phyloP scores from a whole-genome alignment of 2,888 invertebrate species.

The Caenorhabditis sinica region DNA sequence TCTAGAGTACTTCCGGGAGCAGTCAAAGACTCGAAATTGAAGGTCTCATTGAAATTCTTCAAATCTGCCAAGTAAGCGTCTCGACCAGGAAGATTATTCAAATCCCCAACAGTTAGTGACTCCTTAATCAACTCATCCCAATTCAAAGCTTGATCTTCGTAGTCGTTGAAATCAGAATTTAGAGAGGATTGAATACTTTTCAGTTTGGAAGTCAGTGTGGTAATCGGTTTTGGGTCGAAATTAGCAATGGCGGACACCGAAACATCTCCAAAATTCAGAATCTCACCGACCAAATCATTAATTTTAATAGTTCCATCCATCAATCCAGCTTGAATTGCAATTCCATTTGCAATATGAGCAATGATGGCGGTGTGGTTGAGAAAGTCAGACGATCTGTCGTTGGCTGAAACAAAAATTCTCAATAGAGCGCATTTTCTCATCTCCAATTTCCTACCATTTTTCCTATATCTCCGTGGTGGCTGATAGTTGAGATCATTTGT shows the following conservation, averaged over 20 bases:
- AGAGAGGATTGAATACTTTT: background rate
- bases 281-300: conserved; percentile 2
- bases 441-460: no score
- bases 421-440: no score
- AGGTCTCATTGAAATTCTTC: no score
- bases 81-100: background rate
- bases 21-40: no score
- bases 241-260: background rate
- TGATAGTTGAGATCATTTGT: no score
- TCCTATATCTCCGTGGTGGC: no score
- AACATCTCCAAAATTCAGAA: conserved; percentile 10
- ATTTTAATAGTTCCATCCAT: background rate
- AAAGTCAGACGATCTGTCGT: no score
- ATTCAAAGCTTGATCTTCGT: background rate
- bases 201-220: background rate
- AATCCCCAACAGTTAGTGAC: background rate
- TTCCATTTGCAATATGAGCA: conserved; percentile 14
- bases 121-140: background rate
- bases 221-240: background rate
- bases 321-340: background rate
- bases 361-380: background rate
- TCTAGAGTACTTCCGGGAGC: no score
- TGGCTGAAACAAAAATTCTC: no score
- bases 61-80: background rate
- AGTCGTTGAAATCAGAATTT: background rate